phyloP scores from a whole-genome alignment of 2,113 vertebrate species.

The Odobenus rosmarus region DNA sequence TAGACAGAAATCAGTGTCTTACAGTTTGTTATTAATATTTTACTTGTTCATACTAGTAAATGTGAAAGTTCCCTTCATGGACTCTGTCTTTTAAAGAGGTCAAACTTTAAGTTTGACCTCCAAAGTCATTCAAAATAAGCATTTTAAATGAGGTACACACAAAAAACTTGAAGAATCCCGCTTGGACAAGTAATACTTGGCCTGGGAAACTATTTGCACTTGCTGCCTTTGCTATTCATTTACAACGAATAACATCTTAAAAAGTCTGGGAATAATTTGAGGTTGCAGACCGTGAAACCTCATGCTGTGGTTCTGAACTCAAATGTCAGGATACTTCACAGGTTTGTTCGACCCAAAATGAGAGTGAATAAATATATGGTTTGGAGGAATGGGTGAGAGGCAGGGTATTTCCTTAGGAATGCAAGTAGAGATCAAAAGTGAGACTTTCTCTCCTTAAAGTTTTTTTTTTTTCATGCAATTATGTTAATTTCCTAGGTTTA shows the following conservation, averaged over 20 bases:
- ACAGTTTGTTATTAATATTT: neutral
- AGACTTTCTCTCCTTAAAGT: slow-evolving; percentile 71
- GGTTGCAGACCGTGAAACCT: slow-evolving; percentile 62
- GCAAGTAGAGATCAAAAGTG: slow-evolving; percentile 59
- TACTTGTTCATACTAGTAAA: neutral
- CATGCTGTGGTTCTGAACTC: slow-evolving; percentile 65
- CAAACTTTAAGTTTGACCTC: neutral
- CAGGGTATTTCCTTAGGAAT: slow-evolving; percentile 63
- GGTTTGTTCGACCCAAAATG: slow-evolving; percentile 74
- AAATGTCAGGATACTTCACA: slow-evolving; percentile 58
- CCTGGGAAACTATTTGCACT: slow-evolving; percentile 61
- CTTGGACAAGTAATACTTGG: slow-evolving; percentile 50
- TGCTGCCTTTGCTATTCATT: slow-evolving; percentile 57
- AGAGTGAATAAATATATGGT: slow-evolving; percentile 55
- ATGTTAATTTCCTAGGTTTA: slow-evolving; percentile 59
- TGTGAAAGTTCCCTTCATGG: neutral
- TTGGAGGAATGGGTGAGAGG: slow-evolving; percentile 43
- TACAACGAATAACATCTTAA: slow-evolving; percentile 66
- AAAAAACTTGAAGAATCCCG: neutral
- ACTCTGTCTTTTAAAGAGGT: neutral
- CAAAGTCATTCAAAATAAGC: neutral
- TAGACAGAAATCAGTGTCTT: neutral
- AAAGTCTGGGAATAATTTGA: slow-evolving; percentile 75
- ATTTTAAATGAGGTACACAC: neutral
- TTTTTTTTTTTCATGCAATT: slow-evolving; percentile 77